Evolutionary conservation across 2,113 vertebrate species (phyloP), one percentile per base, ranked within the genome.

Genomic region (Nipponia nippon): DNA sequence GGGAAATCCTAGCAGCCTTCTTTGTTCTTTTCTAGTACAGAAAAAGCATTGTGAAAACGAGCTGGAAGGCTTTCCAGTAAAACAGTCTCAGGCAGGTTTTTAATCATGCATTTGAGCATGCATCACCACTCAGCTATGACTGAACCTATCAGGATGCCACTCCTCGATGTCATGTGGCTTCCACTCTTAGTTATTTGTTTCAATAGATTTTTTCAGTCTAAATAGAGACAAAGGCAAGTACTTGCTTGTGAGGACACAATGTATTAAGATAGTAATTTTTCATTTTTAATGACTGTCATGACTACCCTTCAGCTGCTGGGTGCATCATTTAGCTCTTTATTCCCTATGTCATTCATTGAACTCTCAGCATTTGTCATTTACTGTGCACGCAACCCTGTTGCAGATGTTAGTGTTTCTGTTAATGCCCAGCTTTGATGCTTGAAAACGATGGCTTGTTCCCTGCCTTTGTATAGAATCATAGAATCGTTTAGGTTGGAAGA

Each of bases 221-320:
- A 95, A 42, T 26, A 85, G 70, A 76, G 38, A 59, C 44, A 89
- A 84, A 89, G 49, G 44, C 34, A 82, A 75, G 56, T 56, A 49
- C 38, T 55, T 52, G 5, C 53, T 76, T 92, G 44, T 81, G 52
- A 91, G 79, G 86, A 84, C 69, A 84, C 52, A 55, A 29, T 10
- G 25, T 75, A 79, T 82, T 77, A 81, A 91, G 32, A 27, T 26
- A 84, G 56, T 32, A 4, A 92, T 95, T 93, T 95, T 95, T 95
- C 56, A 89, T 95, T 91, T 96, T 93, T 96, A 94, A 89, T 95
- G 67, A 81, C 90, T 93, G 42, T 46, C 88, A 89, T 93, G 69
- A 79, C 91, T 72, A 96, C 61, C 69, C 25, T 94, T 95, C 92
- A 82, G 52, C 56, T 87, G 22, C 71, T 0, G 3, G 47, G 53